phyloP scores from a whole-genome alignment of 2,888 invertebrate species.

The Portevinia maculata region DNA sequence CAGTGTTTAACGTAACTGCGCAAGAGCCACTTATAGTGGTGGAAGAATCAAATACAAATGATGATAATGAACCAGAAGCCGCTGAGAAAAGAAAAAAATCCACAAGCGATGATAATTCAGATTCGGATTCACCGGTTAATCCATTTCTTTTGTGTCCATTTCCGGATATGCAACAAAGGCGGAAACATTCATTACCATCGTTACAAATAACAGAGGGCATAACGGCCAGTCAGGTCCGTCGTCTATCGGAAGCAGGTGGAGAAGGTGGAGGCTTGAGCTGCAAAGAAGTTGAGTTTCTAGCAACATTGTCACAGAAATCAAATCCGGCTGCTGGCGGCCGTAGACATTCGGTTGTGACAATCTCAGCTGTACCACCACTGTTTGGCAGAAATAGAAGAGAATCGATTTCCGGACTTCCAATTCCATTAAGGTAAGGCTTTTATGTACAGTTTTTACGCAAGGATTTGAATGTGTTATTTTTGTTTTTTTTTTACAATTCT shows the following conservation, averaged over 20 bases:
- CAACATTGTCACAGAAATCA: conserved; percentile 89
- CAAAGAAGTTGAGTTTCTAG: conserved; percentile 92
- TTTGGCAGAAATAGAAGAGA: conserved; percentile 92
- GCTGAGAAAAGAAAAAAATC: conserved; percentile 80
- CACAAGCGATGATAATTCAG: conserved; percentile 85
- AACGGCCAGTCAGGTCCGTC: conserved; percentile 93
- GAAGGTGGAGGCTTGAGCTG: conserved; percentile 89
- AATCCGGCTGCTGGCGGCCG: conserved; percentile 88
- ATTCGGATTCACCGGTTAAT: conserved; percentile 91
- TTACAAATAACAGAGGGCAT: conserved; percentile 93
- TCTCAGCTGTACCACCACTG: conserved; percentile 91
- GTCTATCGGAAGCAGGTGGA: conserved; percentile 90
- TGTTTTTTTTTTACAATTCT: conserved; percentile 8
- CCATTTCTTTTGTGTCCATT: conserved; percentile 92
- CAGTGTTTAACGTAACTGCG: conserved; percentile 84
- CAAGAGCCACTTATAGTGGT: conserved; percentile 93
- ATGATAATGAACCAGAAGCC: conserved; percentile 86
- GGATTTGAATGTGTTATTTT: conserved; percentile 1
- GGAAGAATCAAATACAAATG: conserved; percentile 88
- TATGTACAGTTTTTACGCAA: neutral
- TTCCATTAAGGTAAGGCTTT: conserved; percentile 78
- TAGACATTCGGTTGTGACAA: conserved; percentile 93
- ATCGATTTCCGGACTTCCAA: conserved; percentile 88
- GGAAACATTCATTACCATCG: conserved; percentile 93
- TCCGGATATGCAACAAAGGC: conserved; percentile 88